Evolutionary conservation across 2,797 vertebrate species (phyloP).

Genomic region (Poeciliopsis infans): DNA sequence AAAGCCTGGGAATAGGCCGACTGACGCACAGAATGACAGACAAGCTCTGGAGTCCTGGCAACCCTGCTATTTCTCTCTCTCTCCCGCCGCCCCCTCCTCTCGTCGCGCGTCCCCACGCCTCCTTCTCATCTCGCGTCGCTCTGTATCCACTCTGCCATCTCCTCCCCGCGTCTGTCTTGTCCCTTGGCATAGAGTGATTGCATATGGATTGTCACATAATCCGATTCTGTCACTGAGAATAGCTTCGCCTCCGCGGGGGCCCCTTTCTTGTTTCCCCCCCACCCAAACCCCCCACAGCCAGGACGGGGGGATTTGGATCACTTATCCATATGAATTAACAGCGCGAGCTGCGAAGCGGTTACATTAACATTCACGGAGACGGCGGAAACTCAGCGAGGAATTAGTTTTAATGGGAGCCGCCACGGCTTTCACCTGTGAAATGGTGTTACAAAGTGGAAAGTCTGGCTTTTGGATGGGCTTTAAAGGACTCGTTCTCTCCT

Average conservation of each 20-base stretch:
- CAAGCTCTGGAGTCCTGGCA: slow-evolving; percentile 76
- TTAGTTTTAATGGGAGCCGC: slow-evolving; percentile 54
- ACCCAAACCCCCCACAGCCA: background rate
- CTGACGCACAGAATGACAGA: slow-evolving; percentile 81
- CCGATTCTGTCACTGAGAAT: slow-evolving; percentile 69
- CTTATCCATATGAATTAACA: slow-evolving; percentile 48
- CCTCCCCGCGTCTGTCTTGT: slow-evolving; percentile 61
- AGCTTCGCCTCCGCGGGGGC: slow-evolving; percentile 38
- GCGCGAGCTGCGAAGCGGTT: slow-evolving; percentile 36
- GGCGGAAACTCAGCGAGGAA: slow-evolving; percentile 43
- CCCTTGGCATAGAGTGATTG: slow-evolving; percentile 64
- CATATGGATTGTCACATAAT: slow-evolving; percentile 71
- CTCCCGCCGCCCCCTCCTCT: slow-evolving; percentile 40
- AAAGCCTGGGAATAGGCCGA: slow-evolving; percentile 78
- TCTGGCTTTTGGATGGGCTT: slow-evolving; percentile 69
- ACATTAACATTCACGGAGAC: slow-evolving; percentile 35
- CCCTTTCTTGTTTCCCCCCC: slow-evolving; percentile 39
- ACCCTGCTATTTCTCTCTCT: slow-evolving; percentile 58
- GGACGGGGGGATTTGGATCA: slow-evolving; percentile 39
- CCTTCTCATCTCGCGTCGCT: slow-evolving; percentile 54
- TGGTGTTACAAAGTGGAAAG: slow-evolving; percentile 52
- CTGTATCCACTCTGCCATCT: slow-evolving; percentile 51
- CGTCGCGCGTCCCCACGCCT: slow-evolving; percentile 53
- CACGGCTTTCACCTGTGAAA: slow-evolving; percentile 64
- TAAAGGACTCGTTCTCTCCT: slow-evolving; percentile 55